phyloP scores from a whole-genome alignment of 2,113 vertebrate species.

The Aspiorhynchus laticeps region DNA sequence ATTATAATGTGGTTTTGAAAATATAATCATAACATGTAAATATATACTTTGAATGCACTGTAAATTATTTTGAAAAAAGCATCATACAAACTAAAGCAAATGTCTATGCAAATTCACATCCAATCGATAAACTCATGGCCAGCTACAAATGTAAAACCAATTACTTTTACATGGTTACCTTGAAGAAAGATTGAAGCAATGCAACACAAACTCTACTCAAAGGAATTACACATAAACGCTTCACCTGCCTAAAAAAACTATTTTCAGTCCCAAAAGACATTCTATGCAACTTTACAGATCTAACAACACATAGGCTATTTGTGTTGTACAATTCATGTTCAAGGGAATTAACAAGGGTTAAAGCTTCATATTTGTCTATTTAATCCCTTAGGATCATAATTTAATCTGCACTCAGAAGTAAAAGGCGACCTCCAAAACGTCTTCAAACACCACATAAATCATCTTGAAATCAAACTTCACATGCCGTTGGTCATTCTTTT shows the following conservation, averaged over 20 bases:
- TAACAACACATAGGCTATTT: not conserved
- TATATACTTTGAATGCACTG: no score
- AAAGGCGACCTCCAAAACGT: not conserved
- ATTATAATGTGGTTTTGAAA: no score
- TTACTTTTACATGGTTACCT: no score
- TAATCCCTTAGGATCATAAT: not conserved
- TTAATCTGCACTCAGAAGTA: not conserved
- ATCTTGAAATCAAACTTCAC: not conserved
- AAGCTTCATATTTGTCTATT: not conserved
- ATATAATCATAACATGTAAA: no score
- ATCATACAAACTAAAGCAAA: no score
- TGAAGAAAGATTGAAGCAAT: no score
- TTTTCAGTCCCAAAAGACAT: not conserved
- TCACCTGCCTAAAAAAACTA: not conserved
- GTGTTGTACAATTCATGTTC: not conserved
- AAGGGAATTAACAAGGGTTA: not conserved
- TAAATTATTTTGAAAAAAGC: no score
- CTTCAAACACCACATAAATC: not conserved
- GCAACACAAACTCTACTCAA: no score
- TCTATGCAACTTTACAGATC: not conserved
- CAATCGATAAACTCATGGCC: no score
- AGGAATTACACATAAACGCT: not conserved
- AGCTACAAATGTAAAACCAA: no score
- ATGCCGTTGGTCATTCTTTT: not conserved
- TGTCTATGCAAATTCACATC: no score